Base-by-base conservation (phyloP, 2,888 invertebrate species). In the Drosophila formosana region DNA sequence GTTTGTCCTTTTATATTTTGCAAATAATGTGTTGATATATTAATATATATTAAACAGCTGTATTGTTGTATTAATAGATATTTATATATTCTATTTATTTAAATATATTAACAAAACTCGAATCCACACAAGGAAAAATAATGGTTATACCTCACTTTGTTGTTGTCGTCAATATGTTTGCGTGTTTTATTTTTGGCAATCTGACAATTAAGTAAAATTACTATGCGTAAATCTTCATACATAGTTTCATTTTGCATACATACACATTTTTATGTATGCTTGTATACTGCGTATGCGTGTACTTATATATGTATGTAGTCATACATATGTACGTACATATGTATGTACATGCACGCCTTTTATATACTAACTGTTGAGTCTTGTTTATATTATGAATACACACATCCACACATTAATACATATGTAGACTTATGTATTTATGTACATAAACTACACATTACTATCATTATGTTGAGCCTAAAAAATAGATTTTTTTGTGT, bases 291-390 rank as follows among this genome's bases (percentile, higher is more conserved):
- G 58, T 4, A 26, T 23, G 45, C 30, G 37, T 49, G 43, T 51
- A 43, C 46, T 63, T 50, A 65, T 58, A 32, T 50, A 43, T 53
- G 34, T 51, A 65, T 34, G 32, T 64, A 43, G 49, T 26, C n/a
- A 47, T 34, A 39, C 26, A n/a, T 13, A 56, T 45, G 32, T 61
- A 34, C 41, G 32, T 61, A 34, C 41, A 47, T 63, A 37, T 55
- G 41, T 55, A 41, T 41, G 13, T 53, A 45, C 58, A 50, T 66
- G 66, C 43, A 25, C 52, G 55, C 62, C 30, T 41, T 50, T 28
- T 45, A 69, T 58, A 81, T 63, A 84, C 80, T 60, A 71, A 79
- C 88, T 82, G 82, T 85, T 82, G 88, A 88, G 74, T 88, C 86
- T 85, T 85, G 74, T 88, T 82, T 79, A 82, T 77, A 68, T 63